These are phyloP conservation scores for Gnathonemus echidnorhynchus DNA, from an alignment of 2,113 vertebrate species.

Conservation along the genomic window DNA sequence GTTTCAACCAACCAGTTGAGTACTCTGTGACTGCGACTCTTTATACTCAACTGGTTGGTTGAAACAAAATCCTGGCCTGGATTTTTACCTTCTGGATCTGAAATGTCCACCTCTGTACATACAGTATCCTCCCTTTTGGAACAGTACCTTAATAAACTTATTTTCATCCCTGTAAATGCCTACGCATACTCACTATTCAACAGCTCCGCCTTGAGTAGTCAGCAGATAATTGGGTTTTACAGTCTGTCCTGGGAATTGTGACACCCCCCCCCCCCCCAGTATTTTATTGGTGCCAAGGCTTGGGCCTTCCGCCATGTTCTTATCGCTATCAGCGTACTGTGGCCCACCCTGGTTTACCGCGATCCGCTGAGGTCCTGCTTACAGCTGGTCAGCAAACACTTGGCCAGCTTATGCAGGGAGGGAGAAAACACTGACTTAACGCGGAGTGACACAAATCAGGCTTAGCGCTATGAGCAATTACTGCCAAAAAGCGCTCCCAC, in stretches of 20 bases:
- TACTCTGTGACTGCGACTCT: neutral
- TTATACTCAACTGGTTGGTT: neutral
- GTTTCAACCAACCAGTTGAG: neutral
- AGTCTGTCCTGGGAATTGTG: neutral
- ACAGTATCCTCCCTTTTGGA: neutral
- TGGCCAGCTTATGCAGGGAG: neutral
- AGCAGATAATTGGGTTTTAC: neutral
- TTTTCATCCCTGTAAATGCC: neutral
- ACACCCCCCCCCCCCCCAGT: neutral
- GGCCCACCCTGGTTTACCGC: neutral
- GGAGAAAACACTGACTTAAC: slow-evolving; percentile 1
- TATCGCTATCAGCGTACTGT: neutral
- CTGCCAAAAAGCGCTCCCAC: neutral
- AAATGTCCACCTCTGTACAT: neutral
- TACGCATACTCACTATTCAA: neutral
- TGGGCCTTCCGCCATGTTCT: neutral
- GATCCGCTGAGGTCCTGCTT: neutral
- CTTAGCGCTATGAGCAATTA: neutral
- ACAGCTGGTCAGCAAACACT: neutral
- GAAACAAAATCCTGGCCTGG: neutral
- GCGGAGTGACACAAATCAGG: slow-evolving; percentile 3
- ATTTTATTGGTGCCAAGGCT: slow-evolving; percentile 2
- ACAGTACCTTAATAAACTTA: neutral
- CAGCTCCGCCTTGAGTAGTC: neutral
- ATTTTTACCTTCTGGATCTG: neutral